Conservation (phyloP, 2,888 invertebrate genomes). For the Nymphalis urticae region DNA sequence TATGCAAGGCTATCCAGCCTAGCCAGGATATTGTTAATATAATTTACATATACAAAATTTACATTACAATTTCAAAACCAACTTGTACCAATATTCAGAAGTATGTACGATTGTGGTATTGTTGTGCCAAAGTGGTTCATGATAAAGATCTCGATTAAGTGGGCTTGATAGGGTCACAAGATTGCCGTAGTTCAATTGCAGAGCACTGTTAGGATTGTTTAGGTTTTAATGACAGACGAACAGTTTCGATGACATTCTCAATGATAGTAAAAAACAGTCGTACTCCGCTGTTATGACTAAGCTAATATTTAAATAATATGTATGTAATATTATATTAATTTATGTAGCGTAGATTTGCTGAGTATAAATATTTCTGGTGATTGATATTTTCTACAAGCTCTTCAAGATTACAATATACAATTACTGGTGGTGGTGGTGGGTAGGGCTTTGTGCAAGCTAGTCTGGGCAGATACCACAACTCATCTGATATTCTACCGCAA, state of each 20-base stretch:
- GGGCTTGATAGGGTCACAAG: conserved; percentile 28
- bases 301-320: too few species aligned
- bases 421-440: too few species aligned
- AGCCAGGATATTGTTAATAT: too few species aligned
- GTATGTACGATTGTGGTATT: conserved; percentile 21
- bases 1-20: too few species aligned
- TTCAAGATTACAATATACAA: too few species aligned
- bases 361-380: too few species aligned
- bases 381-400: too few species aligned
- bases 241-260: conserved; percentile 8
- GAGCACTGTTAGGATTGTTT: conserved; percentile 25
- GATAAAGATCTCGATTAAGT: conserved; percentile 29
- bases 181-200: conserved; percentile 28
- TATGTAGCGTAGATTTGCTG: too few species aligned
- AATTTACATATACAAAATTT: conserved; percentile 1
- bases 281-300: neutral
- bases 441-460: too few species aligned
- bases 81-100: conserved; percentile 1
- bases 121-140: conserved; percentile 23
- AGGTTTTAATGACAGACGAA: conserved; percentile 22
- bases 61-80: neutral
- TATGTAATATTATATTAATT: too few species aligned
- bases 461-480: too few species aligned
- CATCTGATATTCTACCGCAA: too few species aligned
- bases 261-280: neutral